Base-by-base conservation (phyloP, 2,888 invertebrate genomes). In the Lasioglossum vierecki region DNA sequence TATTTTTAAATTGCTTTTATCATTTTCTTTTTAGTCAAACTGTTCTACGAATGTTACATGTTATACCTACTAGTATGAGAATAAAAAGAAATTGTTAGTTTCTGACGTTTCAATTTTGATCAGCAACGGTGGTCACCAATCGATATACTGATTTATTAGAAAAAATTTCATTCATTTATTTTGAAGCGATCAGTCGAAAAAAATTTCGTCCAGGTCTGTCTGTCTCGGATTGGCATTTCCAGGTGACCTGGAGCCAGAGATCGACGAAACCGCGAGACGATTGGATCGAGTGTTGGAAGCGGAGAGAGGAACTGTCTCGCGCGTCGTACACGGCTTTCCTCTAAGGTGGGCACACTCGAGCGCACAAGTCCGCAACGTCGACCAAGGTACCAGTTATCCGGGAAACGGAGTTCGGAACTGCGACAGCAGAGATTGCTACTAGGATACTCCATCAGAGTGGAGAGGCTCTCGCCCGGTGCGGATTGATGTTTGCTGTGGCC, bases 401-500 rank as follows among this genome's bases (percentile, higher is more conserved):
- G 75, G 72, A 71, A 72, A 73, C 76, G 77, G 85, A 82, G 80
- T 85, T 86, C 60, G 82, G 74, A 87, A 87, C 81, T 80, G 82
- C 88, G 88, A 86, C 82, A 79, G 78, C 73, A 82, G 77, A 87
- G 87, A 88, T 86, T 88, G 89, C 87, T 84, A 86, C 88, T 80
- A 86, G 85, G 88, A 86, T 87, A 88, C 90, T 90, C 88, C 88
- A 90, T 90, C 89, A 88, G 85, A 53, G 81, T 83, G 81, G 80
- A 90, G 89, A 90, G 89, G 76, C 89, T 74, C 89, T 88, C 82
- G 53, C 26, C 60, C 66, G 83, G 72, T 83, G 88, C 83, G 86
- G 87, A 89, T 90, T 88, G 90, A 90, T 90, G 90, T 88, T 89
- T 89, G 88, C 87, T 84, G 80, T 85, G 78, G 85, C 81, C 88